Evolutionary conservation across 2,113 vertebrate species (phyloP), one percentile per base, ranked within the genome.

Genomic region (Verasper variegatus): DNA sequence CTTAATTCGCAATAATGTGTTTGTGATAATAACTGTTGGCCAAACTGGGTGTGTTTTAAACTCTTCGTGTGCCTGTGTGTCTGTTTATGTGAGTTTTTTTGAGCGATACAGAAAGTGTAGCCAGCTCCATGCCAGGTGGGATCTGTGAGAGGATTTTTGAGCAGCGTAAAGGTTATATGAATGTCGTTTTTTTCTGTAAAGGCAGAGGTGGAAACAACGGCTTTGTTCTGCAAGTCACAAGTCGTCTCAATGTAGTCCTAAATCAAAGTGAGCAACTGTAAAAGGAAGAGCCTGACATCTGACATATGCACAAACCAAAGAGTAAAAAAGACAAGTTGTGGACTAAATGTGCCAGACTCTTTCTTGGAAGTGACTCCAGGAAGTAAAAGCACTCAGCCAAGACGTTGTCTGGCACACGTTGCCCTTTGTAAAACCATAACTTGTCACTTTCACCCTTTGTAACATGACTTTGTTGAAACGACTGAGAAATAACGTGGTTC

Each of bases 1-100:
- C 94, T 94, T 95, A 94, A 93, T 94, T 93, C 83, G 94, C 95
- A 95, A 95, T 95, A 95, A 95, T 80, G 91, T 94, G 91, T 94
- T 92, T 86, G 90, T 94, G 92, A 93, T 79, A 83, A 84, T 74
- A 88, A 80, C 86, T 86, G 71, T 84, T 73, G 86, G 87, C 85
- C 85, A 85, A 86, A 86, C 76, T 82, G 80, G 60, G 78, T 82
- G 80, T 88, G 78, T 85, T 85, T 88, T 83, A 74, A 86, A 74
- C 76, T 81, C 40, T 80, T 49, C 74, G 81, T 79, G 81, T 83
- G 83, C 35, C 62, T 56, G 47, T 84, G 80, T 80, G 83, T 87
- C 75, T 88, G 71, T 81, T 51, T 78, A 59, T 80, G 81, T 79
- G 81, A 64, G 75, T 71, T 59, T 77, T 24, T 76, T 54, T 73